These are phyloP conservation scores for Drosophila atripex DNA, from an alignment of 2,888 invertebrate genomes.

Conservation along the genomic window DNA sequence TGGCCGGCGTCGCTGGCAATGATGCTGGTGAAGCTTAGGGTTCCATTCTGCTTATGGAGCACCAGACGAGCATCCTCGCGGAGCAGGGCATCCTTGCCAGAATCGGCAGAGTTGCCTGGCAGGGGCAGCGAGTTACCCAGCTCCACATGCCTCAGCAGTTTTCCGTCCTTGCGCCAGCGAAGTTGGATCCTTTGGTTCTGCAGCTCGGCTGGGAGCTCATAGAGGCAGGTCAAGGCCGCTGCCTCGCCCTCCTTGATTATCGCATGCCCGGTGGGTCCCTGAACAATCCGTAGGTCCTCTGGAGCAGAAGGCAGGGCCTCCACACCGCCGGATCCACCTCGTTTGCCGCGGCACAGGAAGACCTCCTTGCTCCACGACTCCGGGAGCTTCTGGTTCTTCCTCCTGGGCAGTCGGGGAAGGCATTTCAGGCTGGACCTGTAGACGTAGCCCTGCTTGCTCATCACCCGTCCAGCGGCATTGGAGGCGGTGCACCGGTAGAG, in stretches of 20 bases:
- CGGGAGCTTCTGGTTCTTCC: conserved; percentile 74
- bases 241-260: conserved; percentile 88
- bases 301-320: conserved; percentile 54
- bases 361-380: conserved; percentile 73
- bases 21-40: conserved; percentile 80
- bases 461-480: conserved; percentile 87
- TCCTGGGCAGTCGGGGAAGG: conserved; percentile 75
- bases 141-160: conserved; percentile 84
- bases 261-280: conserved; percentile 81
- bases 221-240: conserved; percentile 88
- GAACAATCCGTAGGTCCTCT: conserved; percentile 62
- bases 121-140: conserved; percentile 64
- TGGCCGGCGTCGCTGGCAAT: conserved; percentile 83
- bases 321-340: conserved; percentile 70
- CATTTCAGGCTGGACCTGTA: conserved; percentile 66
- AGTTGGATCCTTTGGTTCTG: conserved; percentile 68
- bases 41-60: conserved; percentile 82
- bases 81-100: conserved; percentile 74
- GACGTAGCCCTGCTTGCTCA: conserved; percentile 81
- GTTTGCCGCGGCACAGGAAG: conserved; percentile 82
- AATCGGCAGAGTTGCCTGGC: conserved; percentile 44
- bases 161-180: conserved; percentile 89
- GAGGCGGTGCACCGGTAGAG: conserved; percentile 89
- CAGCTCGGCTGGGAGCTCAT: conserved; percentile 82
- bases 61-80: conserved; percentile 81